Evolutionary conservation across 2,888 invertebrate species (phyloP).

Genomic region (Cyaniris semiargus): DNA sequence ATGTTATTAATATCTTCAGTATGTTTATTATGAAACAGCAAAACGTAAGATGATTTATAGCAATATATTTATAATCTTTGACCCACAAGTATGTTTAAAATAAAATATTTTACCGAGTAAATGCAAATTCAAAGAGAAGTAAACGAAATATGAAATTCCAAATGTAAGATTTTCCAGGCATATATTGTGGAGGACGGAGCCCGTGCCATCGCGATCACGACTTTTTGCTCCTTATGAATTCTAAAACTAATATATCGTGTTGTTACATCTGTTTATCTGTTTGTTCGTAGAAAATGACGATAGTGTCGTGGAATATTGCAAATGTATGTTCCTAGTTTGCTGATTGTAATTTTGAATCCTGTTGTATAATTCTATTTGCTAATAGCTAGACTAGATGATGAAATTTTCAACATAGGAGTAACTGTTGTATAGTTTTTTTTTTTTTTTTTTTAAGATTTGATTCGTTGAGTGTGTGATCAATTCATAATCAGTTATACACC

Average conservation of each 20-base stretch:
- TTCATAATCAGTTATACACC: too few species aligned
- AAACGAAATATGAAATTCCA: conserved; percentile 57
- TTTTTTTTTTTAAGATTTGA: neutral
- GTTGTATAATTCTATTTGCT: neutral
- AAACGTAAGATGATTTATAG: neutral
- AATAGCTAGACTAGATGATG: neutral
- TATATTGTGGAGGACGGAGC: conserved; percentile 54
- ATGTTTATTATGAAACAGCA: neutral
- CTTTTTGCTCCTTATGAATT: conserved; percentile 51
- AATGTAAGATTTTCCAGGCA: conserved; percentile 45
- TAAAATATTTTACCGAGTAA: conserved; percentile 17
- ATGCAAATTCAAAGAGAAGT: conserved; percentile 29
- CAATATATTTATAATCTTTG: conserved; percentile 16
- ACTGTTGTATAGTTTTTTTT: neutral
- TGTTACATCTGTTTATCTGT: conserved; percentile 39
- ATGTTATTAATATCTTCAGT: neutral
- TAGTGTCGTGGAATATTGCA: conserved; percentile 31
- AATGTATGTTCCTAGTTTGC: conserved; percentile 27
- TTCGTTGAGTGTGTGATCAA: too few species aligned
- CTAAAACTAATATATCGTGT: conserved; percentile 43
- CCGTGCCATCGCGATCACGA: conserved; percentile 62
- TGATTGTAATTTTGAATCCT: conserved; percentile 23
- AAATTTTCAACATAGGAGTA: neutral
- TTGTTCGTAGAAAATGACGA: conserved; percentile 39
- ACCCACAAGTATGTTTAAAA: conserved; percentile 21